These are phyloP conservation scores for Drosophila kanapiae DNA, from an alignment of 1,140 invertebrate species.

Conservation along the genomic window DNA sequence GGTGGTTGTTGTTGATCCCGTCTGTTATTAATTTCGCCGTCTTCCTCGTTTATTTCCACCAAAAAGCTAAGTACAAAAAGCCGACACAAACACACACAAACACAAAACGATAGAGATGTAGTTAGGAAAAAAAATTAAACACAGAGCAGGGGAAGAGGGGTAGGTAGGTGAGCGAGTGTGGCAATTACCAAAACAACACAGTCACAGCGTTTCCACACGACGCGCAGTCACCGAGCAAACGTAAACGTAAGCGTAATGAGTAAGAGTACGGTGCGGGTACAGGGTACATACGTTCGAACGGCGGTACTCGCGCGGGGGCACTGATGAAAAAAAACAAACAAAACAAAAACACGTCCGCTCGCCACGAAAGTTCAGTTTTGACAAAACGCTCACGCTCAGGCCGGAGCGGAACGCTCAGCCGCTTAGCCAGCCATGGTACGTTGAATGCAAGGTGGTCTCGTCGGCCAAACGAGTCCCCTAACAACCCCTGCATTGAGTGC, in stretches of 20 bases:
- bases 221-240: conserved; percentile 15
- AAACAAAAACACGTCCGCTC: conserved; percentile 64
- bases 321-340: conserved; percentile 26
- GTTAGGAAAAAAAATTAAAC: conserved; percentile 12
- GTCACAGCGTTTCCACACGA: conserved; percentile 19
- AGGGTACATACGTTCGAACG: conserved; percentile 23
- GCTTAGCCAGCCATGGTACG: not conserved
- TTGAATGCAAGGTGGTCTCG: not conserved
- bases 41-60: conserved; percentile 2
- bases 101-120: conserved; percentile 9
- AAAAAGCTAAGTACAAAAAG: conserved; percentile 10
- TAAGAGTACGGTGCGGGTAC: not conserved
- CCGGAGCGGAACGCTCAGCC: conserved; percentile 11
- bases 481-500: not conserved
- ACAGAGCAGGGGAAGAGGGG: not conserved
- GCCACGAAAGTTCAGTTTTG: conserved; percentile 46
- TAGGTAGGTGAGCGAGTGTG: not conserved
- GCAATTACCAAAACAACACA: conserved; percentile 23
- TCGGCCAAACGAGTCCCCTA: not conserved
- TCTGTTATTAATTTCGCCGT: conserved; percentile 45
- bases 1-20: conserved; percentile 12
- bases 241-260: conserved; percentile 10
- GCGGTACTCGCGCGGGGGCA: conserved; percentile 13
- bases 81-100: conserved; percentile 1
- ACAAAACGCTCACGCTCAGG: conserved; percentile 5